phyloP scores from a whole-genome alignment of 2,797 vertebrate species.

The Potorous gilbertii region DNA sequence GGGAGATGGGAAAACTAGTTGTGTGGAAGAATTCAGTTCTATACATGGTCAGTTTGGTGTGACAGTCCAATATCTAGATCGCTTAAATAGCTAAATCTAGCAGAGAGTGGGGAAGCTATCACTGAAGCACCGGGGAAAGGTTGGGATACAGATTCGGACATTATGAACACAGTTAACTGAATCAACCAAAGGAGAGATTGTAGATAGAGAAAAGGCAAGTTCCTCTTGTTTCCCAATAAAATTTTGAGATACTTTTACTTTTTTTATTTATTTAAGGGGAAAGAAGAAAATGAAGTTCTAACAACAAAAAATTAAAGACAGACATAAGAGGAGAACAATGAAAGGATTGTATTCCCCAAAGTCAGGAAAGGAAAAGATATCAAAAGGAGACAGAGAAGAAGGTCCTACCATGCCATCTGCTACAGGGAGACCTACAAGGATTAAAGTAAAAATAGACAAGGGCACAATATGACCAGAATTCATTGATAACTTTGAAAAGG shows the following conservation, averaged over 20 bases:
- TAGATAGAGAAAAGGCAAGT: not conserved
- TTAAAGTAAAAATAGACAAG: not conserved
- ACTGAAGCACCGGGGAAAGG: not conserved
- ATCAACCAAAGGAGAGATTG: not conserved
- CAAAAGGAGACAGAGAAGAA: not conserved
- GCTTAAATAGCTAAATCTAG: not conserved
- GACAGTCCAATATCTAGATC: not conserved
- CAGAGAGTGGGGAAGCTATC: not conserved
- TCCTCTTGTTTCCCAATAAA: not conserved
- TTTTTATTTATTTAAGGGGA: not conserved
- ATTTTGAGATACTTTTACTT: not conserved
- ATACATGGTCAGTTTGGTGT: not conserved
- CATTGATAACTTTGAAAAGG: not conserved
- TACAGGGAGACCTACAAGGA: not conserved
- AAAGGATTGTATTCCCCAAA: conserved; percentile 59
- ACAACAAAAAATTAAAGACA: not conserved
- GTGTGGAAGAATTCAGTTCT: not conserved
- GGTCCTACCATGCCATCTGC: not conserved
- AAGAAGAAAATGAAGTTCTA: not conserved
- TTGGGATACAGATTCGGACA: not conserved
- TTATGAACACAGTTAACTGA: not conserved
- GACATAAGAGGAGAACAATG: not conserved
- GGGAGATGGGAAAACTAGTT: not conserved
- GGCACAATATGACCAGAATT: not conserved
- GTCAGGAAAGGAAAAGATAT: conserved; percentile 34